phyloP scores from a whole-genome alignment of 2,888 invertebrate genomes.

The Neoitamus cyanurus region DNA sequence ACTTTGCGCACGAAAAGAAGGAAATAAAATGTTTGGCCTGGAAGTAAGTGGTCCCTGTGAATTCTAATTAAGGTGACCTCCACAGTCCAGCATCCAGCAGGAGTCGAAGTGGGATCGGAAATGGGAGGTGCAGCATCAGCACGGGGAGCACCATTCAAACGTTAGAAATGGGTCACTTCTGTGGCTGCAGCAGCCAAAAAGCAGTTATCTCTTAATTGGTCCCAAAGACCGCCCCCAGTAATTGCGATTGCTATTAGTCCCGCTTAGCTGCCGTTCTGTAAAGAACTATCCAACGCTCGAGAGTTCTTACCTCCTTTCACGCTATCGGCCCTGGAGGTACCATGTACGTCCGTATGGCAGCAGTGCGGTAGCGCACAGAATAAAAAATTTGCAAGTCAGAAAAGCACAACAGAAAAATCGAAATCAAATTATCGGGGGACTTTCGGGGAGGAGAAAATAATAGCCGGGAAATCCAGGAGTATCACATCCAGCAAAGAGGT shows the following conservation, averaged over 20 bases:
- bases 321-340: background rate
- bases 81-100: background rate
- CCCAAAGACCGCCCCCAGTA: background rate
- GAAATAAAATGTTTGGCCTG: background rate
- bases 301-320: background rate
- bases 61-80: background rate
- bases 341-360: background rate
- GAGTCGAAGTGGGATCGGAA: background rate
- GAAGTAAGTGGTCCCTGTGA: background rate
- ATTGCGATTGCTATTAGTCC: slow-evolving; percentile 14
- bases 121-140: background rate
- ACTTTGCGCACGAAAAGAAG: background rate
- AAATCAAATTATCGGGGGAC: slow-evolving; percentile 39
- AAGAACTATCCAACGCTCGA: slow-evolving; percentile 8
- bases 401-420: slow-evolving; percentile 42
- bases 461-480: slow-evolving; percentile 21
- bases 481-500: slow-evolving; percentile 31
- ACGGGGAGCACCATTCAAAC: background rate
- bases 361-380: background rate
- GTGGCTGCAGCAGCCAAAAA: background rate
- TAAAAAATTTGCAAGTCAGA: slow-evolving; percentile 32
- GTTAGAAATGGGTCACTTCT: background rate
- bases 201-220: slow-evolving; percentile 18
- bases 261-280: background rate
- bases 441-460: slow-evolving; percentile 31